Base-by-base conservation (phyloP, 1,140 invertebrate species). In the Zophobas atratus region DNA sequence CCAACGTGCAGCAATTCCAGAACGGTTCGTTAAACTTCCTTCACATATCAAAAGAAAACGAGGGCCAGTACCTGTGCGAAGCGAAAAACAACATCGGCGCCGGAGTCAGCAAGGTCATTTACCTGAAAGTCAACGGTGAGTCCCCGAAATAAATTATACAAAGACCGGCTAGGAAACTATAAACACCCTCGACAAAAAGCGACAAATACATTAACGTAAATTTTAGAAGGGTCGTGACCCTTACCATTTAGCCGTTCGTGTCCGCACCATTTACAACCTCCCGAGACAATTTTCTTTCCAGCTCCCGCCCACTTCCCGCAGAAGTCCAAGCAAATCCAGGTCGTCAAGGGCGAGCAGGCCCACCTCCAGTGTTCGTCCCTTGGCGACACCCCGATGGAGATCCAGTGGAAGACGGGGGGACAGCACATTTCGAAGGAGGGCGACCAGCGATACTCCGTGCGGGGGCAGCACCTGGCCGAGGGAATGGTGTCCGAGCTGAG, bases 1-100 rank as follows among this genome's bases (percentile, higher is more conserved):
- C 92, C 36, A 92, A 91, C 80, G 90, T 95, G 0, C 91, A 92
- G 79, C 91, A 95, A 76, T 92, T 94, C 83, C 90, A 92, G 75
- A 96, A 96, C 84, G 95, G 95, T 1, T 94, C 94, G 0, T 88
- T 96, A 32, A 90, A 92, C 56, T 96, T 96, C 82, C 92, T 92
- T 76, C 91, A 94, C 82, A 92, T 96, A 48, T 92, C 91, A 79
- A 96, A 96, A 85, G 92, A 94, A 77, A 95, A 94, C 84, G 94
- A 96, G 85, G 96, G 96, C 1, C 94, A 95, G 84, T 98, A 98
- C 85, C 88, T 98, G 5, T 98, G 97, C 88, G 96, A 98, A 83
- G 95, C 96, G 0, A 92, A 95, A 81, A 98, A 98, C 84, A 94
- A 93, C 63, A 95, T 98, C 78, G 96, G 96, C 1, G 92, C 94